Conservation (phyloP, 2,797 vertebrate species). For the Cyclura pinguis region DNA sequence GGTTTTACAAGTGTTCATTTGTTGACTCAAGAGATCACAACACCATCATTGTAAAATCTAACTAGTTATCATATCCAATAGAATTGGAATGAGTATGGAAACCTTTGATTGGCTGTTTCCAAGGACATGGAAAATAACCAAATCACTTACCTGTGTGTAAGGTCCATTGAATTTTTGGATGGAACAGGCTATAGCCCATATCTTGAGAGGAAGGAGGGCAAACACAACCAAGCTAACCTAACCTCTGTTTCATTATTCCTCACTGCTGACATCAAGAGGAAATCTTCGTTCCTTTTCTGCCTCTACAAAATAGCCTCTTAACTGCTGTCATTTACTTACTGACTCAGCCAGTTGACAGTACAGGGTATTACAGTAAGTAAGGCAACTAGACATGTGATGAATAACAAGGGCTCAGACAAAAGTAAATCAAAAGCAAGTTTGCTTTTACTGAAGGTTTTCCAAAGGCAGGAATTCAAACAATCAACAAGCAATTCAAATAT, state of each 20-base stretch:
- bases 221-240: background rate
- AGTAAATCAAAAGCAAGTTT: too few species aligned
- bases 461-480: too few species aligned
- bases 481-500: too few species aligned
- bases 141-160: background rate
- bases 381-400: too few species aligned
- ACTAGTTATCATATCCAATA: background rate
- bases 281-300: background rate
- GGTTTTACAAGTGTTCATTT: slow-evolving; percentile 6
- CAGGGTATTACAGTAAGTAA: too few species aligned
- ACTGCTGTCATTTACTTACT: too few species aligned
- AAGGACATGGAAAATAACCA: background rate
- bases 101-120: slow-evolving; percentile 14
- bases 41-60: slow-evolving; percentile 2
- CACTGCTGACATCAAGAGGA: background rate
- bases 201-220: background rate
- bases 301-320: background rate
- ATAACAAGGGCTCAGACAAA: too few species aligned
- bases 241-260: background rate
- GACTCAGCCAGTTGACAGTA: too few species aligned
- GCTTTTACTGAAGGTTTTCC: too few species aligned
- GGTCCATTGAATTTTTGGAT: background rate
- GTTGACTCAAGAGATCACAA: background rate
- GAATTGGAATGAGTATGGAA: background rate
- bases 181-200: background rate